Conservation (phyloP, 1,140 invertebrate species). For the Zophobas atratus region DNA sequence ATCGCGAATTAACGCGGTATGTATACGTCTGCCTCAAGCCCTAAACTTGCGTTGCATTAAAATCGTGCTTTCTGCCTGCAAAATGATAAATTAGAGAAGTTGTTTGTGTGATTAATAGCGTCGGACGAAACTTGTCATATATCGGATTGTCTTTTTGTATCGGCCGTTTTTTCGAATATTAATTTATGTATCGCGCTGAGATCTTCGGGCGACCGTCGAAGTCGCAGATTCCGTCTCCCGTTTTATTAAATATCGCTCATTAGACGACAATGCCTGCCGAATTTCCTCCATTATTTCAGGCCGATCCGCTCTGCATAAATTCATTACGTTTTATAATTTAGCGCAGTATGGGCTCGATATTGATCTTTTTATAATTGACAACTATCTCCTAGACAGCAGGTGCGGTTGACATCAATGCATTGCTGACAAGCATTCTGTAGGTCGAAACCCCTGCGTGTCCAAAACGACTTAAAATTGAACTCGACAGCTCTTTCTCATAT, state of each 20-base stretch:
- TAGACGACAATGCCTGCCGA: neutral
- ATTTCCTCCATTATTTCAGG: constrained; percentile 3
- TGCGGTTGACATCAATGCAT: constrained; percentile 48
- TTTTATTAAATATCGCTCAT: neutral
- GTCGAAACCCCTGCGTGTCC: constrained; percentile 44
- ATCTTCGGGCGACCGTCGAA: neutral
- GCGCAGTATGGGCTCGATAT: constrained; percentile 45
- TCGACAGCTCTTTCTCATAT: constrained; percentile 46
- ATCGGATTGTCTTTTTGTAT: constrained; percentile 29
- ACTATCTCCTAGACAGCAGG: constrained; percentile 48
- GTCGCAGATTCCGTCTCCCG: neutral
- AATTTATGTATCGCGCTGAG: constrained; percentile 35
- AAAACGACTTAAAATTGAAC: constrained; percentile 46
- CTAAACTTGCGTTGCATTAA: constrained; percentile 2
- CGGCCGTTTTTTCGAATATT: constrained; percentile 11
- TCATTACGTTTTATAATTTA: constrained; percentile 45
- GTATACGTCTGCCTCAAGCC: neutral
- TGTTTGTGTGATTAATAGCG: constrained; percentile 42
- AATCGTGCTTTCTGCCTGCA: constrained; percentile 11
- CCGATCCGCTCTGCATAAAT: constrained; percentile 6
- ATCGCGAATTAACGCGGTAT: constrained; percentile 5
- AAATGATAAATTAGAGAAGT: constrained; percentile 44
- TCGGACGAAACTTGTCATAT: constrained; percentile 35
- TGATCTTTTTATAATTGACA: constrained; percentile 49
- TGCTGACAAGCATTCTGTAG: constrained; percentile 49